Evolutionary conservation across 1,140 invertebrate genomes (phyloP).

Genomic region (Mylabris phalerata): DNA sequence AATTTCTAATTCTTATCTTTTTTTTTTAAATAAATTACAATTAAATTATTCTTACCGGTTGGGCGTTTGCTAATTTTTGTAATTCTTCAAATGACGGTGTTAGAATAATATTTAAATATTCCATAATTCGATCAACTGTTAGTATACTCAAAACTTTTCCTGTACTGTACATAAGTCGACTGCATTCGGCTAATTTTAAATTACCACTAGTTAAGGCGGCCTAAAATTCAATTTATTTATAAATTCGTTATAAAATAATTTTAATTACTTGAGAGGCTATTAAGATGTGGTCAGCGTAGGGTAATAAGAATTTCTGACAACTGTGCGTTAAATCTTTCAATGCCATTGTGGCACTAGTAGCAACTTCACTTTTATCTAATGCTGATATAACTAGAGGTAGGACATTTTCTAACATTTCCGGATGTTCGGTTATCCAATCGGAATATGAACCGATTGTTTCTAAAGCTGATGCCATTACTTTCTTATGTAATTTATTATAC

Average conservation of each 20-base stretch:
- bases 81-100: constrained; percentile 60
- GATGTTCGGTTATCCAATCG: constrained; percentile 31
- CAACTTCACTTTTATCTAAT: constrained; percentile 59
- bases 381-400: constrained; percentile 62
- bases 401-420: constrained; percentile 62
- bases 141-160: constrained; percentile 67
- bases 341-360: constrained; percentile 74
- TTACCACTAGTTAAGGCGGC: constrained; percentile 46
- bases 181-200: constrained; percentile 56
- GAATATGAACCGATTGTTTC: constrained; percentile 58
- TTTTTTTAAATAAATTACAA: not conserved
- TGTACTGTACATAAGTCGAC: constrained; percentile 69
- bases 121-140: constrained; percentile 55
- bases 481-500: constrained; percentile 52
- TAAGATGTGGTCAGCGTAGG: constrained; percentile 65
- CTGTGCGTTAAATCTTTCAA: constrained; percentile 78
- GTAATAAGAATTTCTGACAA: constrained; percentile 62
- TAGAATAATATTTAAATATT: constrained; percentile 62
- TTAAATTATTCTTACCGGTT: constrained; percentile 37
- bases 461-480: constrained; percentile 60
- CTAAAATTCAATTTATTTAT: no score
- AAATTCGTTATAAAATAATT: no score
- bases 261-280: constrained; percentile 47
- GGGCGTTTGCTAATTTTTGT: constrained; percentile 46
- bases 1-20: not conserved